Evolutionary conservation across 2,113 vertebrate genomes (phyloP).

Genomic region (Lanius collurio): DNA sequence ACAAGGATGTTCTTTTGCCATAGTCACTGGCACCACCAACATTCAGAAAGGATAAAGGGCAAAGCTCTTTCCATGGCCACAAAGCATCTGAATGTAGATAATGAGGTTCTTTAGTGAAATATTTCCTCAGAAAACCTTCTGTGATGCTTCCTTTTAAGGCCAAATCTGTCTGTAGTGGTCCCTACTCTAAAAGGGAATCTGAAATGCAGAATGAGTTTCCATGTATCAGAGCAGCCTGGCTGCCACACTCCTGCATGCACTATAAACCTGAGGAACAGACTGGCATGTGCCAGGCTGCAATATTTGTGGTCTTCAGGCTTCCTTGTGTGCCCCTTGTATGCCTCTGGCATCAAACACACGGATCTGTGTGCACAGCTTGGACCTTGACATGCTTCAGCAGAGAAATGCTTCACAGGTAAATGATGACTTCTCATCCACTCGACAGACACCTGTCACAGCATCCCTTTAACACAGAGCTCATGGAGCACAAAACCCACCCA

Average conservation of each 20-base stretch:
- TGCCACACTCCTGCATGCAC: rapidly evolving
- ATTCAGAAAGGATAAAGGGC: not conserved
- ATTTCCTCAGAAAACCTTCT: not conserved
- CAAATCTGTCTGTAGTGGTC: not conserved
- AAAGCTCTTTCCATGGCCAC: not conserved
- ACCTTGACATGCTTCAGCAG: not conserved
- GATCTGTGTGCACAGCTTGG: not conserved
- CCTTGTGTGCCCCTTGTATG: rapidly evolving
- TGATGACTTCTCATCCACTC: not conserved
- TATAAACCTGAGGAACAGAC: too few relatives aligned
- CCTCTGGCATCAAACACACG: not conserved
- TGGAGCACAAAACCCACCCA: not conserved
- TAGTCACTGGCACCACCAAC: not conserved
- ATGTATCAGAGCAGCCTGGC: not conserved
- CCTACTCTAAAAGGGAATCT: not conserved
- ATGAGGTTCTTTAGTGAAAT: not conserved
- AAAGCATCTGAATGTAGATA: not conserved
- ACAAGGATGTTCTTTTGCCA: not conserved
- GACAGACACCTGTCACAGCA: not conserved
- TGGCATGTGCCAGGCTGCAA: not conserved
- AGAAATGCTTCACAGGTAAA: rapidly evolving
- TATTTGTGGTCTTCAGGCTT: rapidly evolving
- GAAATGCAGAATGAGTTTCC: not conserved
- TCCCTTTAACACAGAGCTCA: not conserved
- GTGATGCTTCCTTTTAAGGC: not conserved